Base-by-base conservation (phyloP, 37 sponge, comb jelly and placozoan species). In the Axinella damicornis region DNA sequence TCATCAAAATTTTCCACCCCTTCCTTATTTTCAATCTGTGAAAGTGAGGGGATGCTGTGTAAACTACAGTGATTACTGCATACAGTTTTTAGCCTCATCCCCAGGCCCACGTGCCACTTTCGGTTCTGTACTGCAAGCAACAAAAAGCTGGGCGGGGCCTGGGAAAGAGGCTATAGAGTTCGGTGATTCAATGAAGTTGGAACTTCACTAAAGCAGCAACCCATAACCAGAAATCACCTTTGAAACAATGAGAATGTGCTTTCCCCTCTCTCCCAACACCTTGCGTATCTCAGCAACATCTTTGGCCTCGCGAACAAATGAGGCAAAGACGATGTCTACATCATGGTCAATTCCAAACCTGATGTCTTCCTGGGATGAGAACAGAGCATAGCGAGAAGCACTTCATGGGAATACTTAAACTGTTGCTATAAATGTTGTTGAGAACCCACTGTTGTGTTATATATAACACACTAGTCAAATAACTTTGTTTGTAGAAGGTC, bases 261-360 rank as follows among this genome's bases (percentile, higher is more conserved):
- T 90, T 20, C 93, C 98, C 31, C 71, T 74, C 67, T 92, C 91
- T 37, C 98, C 98, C 30, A 97, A 87, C 21, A 76, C 84, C 5
- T 59, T 81, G 2, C 89, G 39, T 32, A 97, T 84, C 20, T 86
- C 90, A 2, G 62, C 28, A 15, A 97, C 64, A 70, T 97, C 95
- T 11, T 73, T 53, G 22, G 86, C 89, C 87, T 97, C 94, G 19
- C 98, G 88, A 46, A 97, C 94, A 78, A 97, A 97, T 2, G 98
- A 97, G 31, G 98, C 98, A 88, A 94, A 97, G 53, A 97, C 84
- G 74, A 97, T 88, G 71, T 97, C 98, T 13, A 94, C 91, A 35
- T 85, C 86, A 56, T 94, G 91, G 53, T 83, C 91, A n/a, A 97
- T 77, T 21, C 98, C 98, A 88, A 97, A 97, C 70, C 83, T 76